A percentile compares a stretch with the other conserved stretches of the same genome.
Conservation (phyloP, 2,797 vertebrate genomes). For the Epinephelus coioides region DNA sequence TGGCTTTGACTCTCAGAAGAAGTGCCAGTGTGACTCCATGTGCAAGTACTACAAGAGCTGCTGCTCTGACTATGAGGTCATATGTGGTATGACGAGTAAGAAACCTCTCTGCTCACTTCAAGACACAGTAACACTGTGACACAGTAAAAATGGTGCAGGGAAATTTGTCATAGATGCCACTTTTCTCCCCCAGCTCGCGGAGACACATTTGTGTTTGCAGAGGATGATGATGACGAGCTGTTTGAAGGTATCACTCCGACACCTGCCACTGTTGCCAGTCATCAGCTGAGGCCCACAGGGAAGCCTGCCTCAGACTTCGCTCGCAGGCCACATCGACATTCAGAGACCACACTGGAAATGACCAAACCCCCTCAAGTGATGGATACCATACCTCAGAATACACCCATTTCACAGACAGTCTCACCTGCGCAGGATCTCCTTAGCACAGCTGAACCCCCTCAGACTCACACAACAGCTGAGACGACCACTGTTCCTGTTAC, state of each 20-base stretch:
- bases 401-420: neutral
- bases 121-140: neutral
- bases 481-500: conserved; percentile 39
- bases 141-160: neutral
- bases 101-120: neutral
- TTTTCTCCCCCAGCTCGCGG: conserved; percentile 88
- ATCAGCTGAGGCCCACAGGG: conserved; percentile 15
- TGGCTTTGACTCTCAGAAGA: conserved; percentile 85
- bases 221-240: conserved; percentile 82
- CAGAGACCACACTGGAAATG: conserved; percentile 50
- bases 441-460: neutral
- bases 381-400: neutral
- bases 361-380: conserved; percentile 22
- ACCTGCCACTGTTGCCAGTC: neutral
- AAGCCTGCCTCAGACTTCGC: conserved; percentile 27
- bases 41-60: conserved; percentile 96
- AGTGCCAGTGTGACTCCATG: conserved; percentile 94
- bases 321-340: neutral
- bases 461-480: neutral
- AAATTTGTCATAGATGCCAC: neutral
- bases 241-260: conserved; percentile 50
- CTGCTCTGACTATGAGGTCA: conserved; percentile 87
- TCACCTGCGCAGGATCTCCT: neutral
- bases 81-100: conserved; percentile 90
- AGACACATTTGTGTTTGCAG: conserved; percentile 91